A percentile compares a stretch with the other conserved stretches of the same genome.
phyloP scores from a whole-genome alignment of 2,888 invertebrate species.

The Caenorhabditis panamensis region DNA sequence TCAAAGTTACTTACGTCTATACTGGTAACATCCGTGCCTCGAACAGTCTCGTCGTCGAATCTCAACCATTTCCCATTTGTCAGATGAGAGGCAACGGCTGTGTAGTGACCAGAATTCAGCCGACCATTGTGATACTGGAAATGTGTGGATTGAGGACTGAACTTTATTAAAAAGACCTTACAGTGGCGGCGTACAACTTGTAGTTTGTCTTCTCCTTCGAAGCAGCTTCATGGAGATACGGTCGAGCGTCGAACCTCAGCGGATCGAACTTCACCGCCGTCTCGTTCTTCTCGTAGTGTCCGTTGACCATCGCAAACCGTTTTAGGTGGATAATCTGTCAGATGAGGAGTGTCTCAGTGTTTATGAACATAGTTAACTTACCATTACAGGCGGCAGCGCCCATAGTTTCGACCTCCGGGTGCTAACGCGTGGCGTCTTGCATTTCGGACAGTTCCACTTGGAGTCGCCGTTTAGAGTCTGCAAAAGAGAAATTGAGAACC shows the following conservation, averaged over 20 bases:
- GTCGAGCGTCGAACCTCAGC: slow-evolving; percentile 61
- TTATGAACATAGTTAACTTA: slow-evolving; percentile 25
- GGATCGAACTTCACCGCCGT: slow-evolving; percentile 73
- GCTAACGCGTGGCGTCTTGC: slow-evolving; percentile 66
- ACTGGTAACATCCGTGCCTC: slow-evolving; percentile 35
- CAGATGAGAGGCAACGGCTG: slow-evolving; percentile 69
- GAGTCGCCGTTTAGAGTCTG: slow-evolving; percentile 71
- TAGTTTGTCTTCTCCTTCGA: slow-evolving; percentile 57
- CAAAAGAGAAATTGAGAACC: slow-evolving; percentile 46
- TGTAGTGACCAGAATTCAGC: slow-evolving; percentile 78
- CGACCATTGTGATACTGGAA: slow-evolving; percentile 77
- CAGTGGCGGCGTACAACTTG: slow-evolving; percentile 77
- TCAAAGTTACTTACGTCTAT: slow-evolving; percentile 58
- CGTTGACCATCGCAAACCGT: slow-evolving; percentile 71
- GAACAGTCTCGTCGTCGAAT: slow-evolving; percentile 74
- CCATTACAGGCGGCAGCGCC: slow-evolving; percentile 73
- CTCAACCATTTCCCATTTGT: slow-evolving; percentile 68
- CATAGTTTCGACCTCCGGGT: slow-evolving; percentile 72
- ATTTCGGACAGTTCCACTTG: slow-evolving; percentile 78
- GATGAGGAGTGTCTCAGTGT: not conserved
- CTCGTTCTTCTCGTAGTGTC: slow-evolving; percentile 76
- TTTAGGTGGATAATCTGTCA: slow-evolving; percentile 76
- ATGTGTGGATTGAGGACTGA: too few species aligned
- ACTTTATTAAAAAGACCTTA: slow-evolving; percentile 58
- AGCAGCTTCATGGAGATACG: slow-evolving; percentile 68